Evolutionary conservation across 2,888 invertebrate genomes (phyloP), one percentile per base, ranked within the genome.

Genomic region (Leucophora obtusa): DNA sequence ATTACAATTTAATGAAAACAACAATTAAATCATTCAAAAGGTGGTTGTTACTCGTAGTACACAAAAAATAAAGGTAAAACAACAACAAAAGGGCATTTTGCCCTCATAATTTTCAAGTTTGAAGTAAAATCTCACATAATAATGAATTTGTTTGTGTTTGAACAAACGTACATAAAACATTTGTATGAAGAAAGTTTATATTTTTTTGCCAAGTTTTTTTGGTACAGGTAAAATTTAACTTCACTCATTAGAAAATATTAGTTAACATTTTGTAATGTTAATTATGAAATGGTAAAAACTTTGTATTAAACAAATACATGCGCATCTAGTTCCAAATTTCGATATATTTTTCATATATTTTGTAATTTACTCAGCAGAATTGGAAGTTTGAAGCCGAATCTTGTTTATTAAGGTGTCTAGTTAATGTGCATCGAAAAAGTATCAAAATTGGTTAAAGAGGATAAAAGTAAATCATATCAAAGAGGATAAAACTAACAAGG

Each of bases 1-100:
- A 81, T 77, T 73, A 73, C 77, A 73, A 73, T 81, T 81, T 73
- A 81, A 81, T 81, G 77, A 81, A 81, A 77, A 73, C 81, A 81
- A 73, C 77, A 77, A 81, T 81, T 81, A 81, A 77, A 81, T 77
- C 65, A 70, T 59, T 73, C 56, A 63, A 77, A 77, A 73, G 68
- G 66, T 75, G 75, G 71, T 80, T 69, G 56, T 6, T 69, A n/a
- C n/a, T n/a, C n/a, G n/a, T n/a, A 4, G 7, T 14, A 53, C 33
- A 56, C 21, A 24, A n/a, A 38, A 71, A 28, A 54, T 33, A 43
- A 66, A 59, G 70, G 11, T 50, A 38, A 63, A 33, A 53, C 53
- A 79, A 50, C 68, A 63, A 18, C 62, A 80, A 68, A 54, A 62
- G 68, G 33, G 62, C 35, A 63, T 76, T 68, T 70, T 70, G 24